Base-by-base conservation (phyloP, 2,888 invertebrate species). In the Anoplius nigerrimus region DNA sequence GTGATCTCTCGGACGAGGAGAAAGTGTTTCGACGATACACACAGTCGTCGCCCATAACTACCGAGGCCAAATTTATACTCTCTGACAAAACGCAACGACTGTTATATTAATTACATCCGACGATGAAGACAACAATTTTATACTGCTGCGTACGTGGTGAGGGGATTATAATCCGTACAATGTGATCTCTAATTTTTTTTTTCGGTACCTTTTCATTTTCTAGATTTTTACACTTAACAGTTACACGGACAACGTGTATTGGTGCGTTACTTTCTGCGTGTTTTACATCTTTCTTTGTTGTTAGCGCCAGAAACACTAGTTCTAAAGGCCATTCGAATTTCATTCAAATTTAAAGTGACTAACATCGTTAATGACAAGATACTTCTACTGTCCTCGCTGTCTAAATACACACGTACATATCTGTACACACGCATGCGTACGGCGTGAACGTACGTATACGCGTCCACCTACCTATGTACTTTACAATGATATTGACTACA, bases 401-500 rank as follows among this genome's bases (percentile, higher is more conserved):
- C 51, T 42, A 42, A 34, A 34, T 34, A 34, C 11, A 11, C 34
- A 34, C 34, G 34, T 34, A 34, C 34, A 34, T 34, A n/a, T 27
- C 24, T 54, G 46, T 62, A 45, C 27, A 8, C 21, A 16, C 15
- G 56, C 8, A 53, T 52, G 11, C 34, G 34, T 34, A 34, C 34
- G 11, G 6, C 34, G 11, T 34, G 11, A 6, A 13, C 34, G 11
- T 34, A 34, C 34, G 11, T 34, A 34, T 34, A 34, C 34, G 8
- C 34, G 43, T 55, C 22, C 13, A 51, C 62, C 56, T 74, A 73
- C 78, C 78, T 82, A 76, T 76, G 64, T 54, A 61, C 45, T 56
- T 67, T 59, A 27, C 67, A 74, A 56, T 57, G 69, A 80, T 84
- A 85, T 83, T 84, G 84, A 86, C 85, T 86, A 84, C 84, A 75